phyloP scores from a whole-genome alignment of 1,140 invertebrate species.

The Neodiprion virginianus region DNA sequence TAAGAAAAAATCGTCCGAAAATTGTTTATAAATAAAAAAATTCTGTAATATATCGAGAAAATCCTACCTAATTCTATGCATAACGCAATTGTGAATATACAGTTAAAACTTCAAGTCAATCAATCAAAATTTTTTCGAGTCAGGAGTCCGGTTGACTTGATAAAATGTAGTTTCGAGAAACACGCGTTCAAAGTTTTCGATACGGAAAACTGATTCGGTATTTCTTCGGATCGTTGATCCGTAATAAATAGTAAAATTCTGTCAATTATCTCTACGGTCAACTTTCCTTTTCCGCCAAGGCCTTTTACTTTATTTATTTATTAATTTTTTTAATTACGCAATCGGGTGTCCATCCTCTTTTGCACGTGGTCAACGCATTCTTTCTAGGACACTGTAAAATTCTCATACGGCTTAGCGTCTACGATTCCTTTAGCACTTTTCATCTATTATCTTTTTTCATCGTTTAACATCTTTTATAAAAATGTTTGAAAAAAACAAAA shows the following conservation, averaged over 20 bases:
- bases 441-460: too few relatives aligned
- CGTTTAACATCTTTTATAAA: neutral
- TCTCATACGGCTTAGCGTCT: too few relatives aligned
- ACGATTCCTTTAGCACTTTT: too few relatives aligned
- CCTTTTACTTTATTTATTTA: too few relatives aligned
- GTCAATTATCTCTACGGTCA: too few relatives aligned
- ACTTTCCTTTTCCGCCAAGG: too few relatives aligned
- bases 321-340: too few relatives aligned
- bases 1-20: conserved; percentile 1
- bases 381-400: too few relatives aligned
- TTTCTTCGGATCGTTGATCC: neutral
- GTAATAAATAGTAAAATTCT: too few relatives aligned
- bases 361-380: too few relatives aligned
- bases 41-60: neutral
- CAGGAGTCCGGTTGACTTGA: neutral
- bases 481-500: neutral
- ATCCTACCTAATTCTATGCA: neutral
- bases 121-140: neutral
- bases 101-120: neutral
- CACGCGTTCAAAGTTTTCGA: neutral
- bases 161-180: too few relatives aligned
- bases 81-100: neutral
- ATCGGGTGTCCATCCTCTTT: too few relatives aligned
- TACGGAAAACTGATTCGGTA: neutral
- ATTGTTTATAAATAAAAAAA: neutral